phyloP scores from a whole-genome alignment of 1,140 invertebrate species.

The Heliconius himera region DNA sequence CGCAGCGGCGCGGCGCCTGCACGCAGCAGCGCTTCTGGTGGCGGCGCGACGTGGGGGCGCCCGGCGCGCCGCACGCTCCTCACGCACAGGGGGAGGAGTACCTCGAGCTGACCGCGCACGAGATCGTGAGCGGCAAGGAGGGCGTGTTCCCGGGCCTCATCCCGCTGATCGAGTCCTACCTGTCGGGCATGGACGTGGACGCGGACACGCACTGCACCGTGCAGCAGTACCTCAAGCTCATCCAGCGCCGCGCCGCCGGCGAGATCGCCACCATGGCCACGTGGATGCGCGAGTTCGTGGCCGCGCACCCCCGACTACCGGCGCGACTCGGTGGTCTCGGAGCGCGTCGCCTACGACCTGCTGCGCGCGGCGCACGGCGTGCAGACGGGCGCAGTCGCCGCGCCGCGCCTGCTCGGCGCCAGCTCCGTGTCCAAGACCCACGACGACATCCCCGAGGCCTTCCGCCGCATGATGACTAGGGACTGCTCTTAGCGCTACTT shows the following conservation, averaged over 20 bases:
- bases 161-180: conserved; percentile 93
- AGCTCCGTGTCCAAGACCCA: conserved; percentile 87
- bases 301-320: conserved; percentile 94
- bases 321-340: conserved; percentile 94
- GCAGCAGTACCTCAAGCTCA: conserved; percentile 97
- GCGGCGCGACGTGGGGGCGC: conserved; percentile 88
- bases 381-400: conserved; percentile 86
- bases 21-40: conserved; percentile 95
- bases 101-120: conserved; percentile 93
- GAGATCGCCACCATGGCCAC: conserved; percentile 92
- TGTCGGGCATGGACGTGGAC: conserved; percentile 96
- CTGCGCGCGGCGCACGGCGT: conserved; percentile 89
- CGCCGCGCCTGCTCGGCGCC: conserved; percentile 89
- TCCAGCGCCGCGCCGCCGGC: conserved; percentile 94
- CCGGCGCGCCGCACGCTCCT: conserved; percentile 56
- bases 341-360: conserved; percentile 97
- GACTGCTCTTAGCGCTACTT: conserved; percentile 62
- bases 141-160: conserved; percentile 11
- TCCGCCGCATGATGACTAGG: conserved; percentile 83
- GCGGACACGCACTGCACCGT: conserved; percentile 98
- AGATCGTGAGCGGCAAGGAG: conserved; percentile 99
- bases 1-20: conserved; percentile 95
- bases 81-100: conserved; percentile 78
- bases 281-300: conserved; percentile 96
- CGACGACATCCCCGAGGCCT: conserved; percentile 89